Conservation (phyloP, 1,140 invertebrate genomes). For the Camponotus vicinus region DNA sequence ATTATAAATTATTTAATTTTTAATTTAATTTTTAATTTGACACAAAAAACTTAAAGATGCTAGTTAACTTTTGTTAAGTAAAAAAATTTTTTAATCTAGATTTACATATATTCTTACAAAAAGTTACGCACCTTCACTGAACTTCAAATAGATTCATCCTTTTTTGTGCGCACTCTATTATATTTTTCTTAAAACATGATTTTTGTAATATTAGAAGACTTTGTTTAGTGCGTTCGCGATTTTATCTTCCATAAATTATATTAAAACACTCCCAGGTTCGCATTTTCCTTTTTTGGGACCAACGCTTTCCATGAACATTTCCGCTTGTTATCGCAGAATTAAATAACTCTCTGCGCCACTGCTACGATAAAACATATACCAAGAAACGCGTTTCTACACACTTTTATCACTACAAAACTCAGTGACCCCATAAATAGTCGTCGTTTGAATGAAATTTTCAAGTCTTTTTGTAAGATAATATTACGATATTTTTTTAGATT, state of each 20-base stretch:
- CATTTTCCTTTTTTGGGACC: background rate
- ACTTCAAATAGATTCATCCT: background rate
- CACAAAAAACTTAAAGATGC: background rate
- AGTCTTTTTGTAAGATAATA: background rate
- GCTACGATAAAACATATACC: conserved; percentile 39
- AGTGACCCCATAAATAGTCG: conserved; percentile 29
- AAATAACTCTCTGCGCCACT: conserved; percentile 21
- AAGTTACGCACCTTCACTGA: background rate
- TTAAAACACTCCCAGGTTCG: conserved; percentile 33
- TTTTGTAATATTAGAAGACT: conserved; percentile 7
- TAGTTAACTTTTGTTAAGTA: conserved; percentile 22
- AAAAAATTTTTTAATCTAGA: conserved; percentile 13
- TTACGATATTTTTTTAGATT: background rate
- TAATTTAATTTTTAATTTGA: background rate
- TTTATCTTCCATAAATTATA: conserved; percentile 52
- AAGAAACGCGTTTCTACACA: background rate
- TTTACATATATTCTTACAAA: conserved; percentile 14
- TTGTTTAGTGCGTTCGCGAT: conserved; percentile 33
- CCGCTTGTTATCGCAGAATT: conserved; percentile 49
- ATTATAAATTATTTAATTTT: too few relatives aligned
- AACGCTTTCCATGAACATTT: conserved; percentile 31
- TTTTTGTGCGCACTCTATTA: background rate
- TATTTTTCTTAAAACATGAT: background rate
- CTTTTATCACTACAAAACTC: conserved; percentile 31
- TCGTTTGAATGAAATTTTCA: background rate